Evolutionary conservation across 2,797 vertebrate genomes (phyloP), one percentile per base, ranked within the genome.

Genomic region (Darevskia mixta): DNA sequence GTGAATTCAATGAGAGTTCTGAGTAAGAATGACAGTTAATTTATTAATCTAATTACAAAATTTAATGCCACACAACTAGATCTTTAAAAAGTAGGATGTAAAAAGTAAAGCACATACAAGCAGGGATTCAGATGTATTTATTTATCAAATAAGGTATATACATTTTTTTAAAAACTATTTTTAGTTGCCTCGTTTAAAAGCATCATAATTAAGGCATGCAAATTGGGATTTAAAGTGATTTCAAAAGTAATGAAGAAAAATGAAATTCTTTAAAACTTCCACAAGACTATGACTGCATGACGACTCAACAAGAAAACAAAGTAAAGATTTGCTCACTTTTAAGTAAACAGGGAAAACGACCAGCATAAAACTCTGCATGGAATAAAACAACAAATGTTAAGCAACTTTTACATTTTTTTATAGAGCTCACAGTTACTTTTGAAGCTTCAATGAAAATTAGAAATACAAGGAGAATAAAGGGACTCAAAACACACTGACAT

Each of bases 61-160:
- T 66, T 25, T 17, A 32, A 58, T 71, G 20, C n/a, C 75, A 8
- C 32, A 66, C 67, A 73, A 29, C 29, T 85, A 79, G 81, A 55
- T 61, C n/a, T 27, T 84, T 84, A 45, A 71, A 73, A 79, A 20
- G 38, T 13, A 85, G 29, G 49, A 80, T 88, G 15, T 49, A 80
- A 85, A 81, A 55, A 75, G 10, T 75, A 55, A 76, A 64, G 49
- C 66, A 58, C 15, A 88, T 67, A 83, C 49, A 75, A 64, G 4
- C 11, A 80, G 27, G 11, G 55, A n/a, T 29, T 76, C 6, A 11
- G 9, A 66, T 81, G 35, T 55, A 29, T 89, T 87, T 82, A 45
- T 87, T 89, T 81, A 85, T 75, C 15, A 85, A 76, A 73, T 67
- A 76, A 55, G 69, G 25, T 23, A 81, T 45, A 72, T 67, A 55